A percentile compares a stretch with the other conserved stretches of the same genome.
phyloP scores from a whole-genome alignment of 2,888 invertebrate species.

The Muscina levida region DNA sequence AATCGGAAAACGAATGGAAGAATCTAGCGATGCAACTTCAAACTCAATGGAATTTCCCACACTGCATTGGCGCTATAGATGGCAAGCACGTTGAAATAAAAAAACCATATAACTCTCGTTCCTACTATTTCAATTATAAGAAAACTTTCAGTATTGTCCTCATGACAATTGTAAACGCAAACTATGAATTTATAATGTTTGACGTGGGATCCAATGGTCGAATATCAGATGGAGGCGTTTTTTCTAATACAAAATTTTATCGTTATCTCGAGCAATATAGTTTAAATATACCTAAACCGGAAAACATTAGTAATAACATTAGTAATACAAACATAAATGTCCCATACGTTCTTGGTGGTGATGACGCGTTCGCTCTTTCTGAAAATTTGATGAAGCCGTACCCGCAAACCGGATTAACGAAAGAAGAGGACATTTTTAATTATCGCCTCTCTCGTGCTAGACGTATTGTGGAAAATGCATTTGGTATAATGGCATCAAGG shows the following conservation, averaged over 20 bases:
- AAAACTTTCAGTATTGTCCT: constrained; percentile 28
- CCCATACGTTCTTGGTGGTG: background rate
- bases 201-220: constrained; percentile 24
- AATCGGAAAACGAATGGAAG: too few relatives aligned
- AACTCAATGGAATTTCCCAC: too few relatives aligned
- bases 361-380: background rate
- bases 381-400: background rate
- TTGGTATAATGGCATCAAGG: too few relatives aligned
- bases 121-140: constrained; percentile 23
- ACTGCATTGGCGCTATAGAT: too few relatives aligned
- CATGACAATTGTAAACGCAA: constrained; percentile 25
- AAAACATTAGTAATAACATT: too few relatives aligned
- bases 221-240: constrained; percentile 32
- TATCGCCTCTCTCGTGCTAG: background rate
- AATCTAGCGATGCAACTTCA: too few relatives aligned
- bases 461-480: background rate
- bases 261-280: background rate
- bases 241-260: constrained; percentile 15
- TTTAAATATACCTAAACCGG: background rate
- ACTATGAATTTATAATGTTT: constrained; percentile 22
- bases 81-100: too few relatives aligned
- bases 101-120: constrained; percentile 13
- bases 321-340: background rate
- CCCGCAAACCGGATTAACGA: background rate
- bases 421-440: background rate